Evolutionary conservation across 2,797 vertebrate species (phyloP).

Genomic region (Heteromormyrus szaboi): DNA sequence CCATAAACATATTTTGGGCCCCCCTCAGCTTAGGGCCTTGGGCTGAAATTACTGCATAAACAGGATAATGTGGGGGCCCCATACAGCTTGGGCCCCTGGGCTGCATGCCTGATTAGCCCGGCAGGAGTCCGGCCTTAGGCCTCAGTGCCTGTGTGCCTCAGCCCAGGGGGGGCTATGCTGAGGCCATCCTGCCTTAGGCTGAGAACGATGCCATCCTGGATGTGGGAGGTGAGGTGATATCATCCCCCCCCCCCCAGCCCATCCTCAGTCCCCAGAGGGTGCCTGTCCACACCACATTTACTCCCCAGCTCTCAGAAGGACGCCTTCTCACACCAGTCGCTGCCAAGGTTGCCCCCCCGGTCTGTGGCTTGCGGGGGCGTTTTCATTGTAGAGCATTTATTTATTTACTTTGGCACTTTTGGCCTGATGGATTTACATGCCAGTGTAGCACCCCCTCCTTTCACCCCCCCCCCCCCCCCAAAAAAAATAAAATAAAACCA

Average conservation of each 20-base stretch:
- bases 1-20: background rate
- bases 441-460: background rate
- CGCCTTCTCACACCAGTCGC: background rate
- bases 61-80: background rate
- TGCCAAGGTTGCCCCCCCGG: background rate
- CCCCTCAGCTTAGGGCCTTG: background rate
- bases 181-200: background rate
- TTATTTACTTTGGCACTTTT: conserved; percentile 4
- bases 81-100: background rate
- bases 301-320: background rate
- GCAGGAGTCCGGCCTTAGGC: background rate
- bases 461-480: background rate
- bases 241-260: background rate
- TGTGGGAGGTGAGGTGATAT: background rate
- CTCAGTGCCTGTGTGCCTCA: background rate
- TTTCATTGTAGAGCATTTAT: background rate
- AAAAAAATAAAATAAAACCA: background rate
- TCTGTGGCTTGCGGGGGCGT: background rate
- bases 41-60: background rate
- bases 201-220: background rate
- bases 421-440: background rate
- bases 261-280: background rate
- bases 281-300: background rate
- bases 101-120: background rate
- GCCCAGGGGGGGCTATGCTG: background rate